These are phyloP conservation scores for Pterophyllum scalare DNA, from an alignment of 2,113 vertebrate species.

Conservation along the genomic window DNA sequence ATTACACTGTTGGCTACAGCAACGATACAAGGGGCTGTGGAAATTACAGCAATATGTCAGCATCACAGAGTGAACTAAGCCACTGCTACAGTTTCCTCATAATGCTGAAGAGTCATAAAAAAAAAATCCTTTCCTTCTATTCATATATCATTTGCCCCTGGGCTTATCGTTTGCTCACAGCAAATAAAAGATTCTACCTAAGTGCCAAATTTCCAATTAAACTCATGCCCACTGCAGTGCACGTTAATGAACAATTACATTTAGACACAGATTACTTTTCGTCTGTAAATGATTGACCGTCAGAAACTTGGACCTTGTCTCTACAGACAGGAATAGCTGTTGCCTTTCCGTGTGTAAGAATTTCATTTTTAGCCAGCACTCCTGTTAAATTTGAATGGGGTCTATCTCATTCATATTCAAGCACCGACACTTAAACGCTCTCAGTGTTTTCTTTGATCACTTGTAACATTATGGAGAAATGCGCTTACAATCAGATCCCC, in stretches of 20 bases:
- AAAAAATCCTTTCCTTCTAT: neutral
- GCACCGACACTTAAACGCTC: neutral
- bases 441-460: slow-evolving; percentile 11
- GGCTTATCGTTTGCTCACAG: slow-evolving; percentile 8
- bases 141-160: neutral
- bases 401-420: slow-evolving; percentile 1
- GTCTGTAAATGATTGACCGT: slow-evolving; percentile 2
- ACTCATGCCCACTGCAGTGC: slow-evolving; percentile 10
- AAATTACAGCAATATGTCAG: slow-evolving; percentile 55
- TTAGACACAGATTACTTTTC: slow-evolving; percentile 20
- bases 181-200: slow-evolving; percentile 33
- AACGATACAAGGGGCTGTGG: slow-evolving; percentile 23
- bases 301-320: neutral
- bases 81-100: slow-evolving; percentile 10
- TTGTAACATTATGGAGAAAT: neutral
- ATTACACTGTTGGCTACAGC: neutral
- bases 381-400: neutral
- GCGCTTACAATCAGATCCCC: neutral
- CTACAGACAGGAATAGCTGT: neutral
- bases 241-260: slow-evolving; percentile 34
- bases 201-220: slow-evolving; percentile 38
- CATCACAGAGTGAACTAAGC: slow-evolving; percentile 26
- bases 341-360: neutral
- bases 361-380: neutral
- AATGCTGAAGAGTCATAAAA: slow-evolving; percentile 5